A percentile compares a stretch with the other conserved stretches of the same genome.
These are phyloP conservation scores for Lathamus discolor DNA, from an alignment of 2,113 vertebrate species.

Conservation along the genomic window DNA sequence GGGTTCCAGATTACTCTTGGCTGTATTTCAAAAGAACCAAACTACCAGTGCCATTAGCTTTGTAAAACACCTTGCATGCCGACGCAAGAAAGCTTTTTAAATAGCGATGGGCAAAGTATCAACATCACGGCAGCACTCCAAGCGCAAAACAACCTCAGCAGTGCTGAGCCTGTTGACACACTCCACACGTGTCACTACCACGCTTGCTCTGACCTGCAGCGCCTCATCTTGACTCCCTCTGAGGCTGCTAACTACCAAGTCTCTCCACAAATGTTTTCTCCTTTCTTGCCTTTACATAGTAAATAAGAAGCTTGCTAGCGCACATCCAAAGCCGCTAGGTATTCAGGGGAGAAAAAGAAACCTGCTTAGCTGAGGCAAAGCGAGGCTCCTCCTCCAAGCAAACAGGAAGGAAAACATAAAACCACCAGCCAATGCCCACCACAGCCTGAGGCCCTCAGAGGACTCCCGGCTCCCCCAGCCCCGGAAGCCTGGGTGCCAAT, in stretches of 20 bases:
- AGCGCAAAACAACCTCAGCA: background rate
- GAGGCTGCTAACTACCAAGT: background rate
- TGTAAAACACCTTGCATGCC: background rate
- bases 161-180: background rate
- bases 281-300: fast-evolving
- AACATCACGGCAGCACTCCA: background rate
- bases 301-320: fast-evolving
- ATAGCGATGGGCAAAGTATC: fast-evolving
- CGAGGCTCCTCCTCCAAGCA: background rate
- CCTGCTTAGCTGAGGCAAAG: background rate
- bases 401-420: background rate
- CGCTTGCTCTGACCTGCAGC: background rate
- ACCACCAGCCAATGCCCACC: fast-evolving
- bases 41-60: background rate
- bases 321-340: background rate
- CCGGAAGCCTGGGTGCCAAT: fast-evolving
- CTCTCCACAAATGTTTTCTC: background rate
- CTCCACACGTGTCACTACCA: background rate
- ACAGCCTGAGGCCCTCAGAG: fast-evolving
- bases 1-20: background rate
- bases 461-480: background rate
- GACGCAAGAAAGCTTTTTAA: background rate
- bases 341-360: background rate
- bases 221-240: background rate
- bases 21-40: background rate